Evolutionary conservation across 2,888 invertebrate species (phyloP), one percentile per base, ranked within the genome.

Genomic region (Sympetrum striolatum): DNA sequence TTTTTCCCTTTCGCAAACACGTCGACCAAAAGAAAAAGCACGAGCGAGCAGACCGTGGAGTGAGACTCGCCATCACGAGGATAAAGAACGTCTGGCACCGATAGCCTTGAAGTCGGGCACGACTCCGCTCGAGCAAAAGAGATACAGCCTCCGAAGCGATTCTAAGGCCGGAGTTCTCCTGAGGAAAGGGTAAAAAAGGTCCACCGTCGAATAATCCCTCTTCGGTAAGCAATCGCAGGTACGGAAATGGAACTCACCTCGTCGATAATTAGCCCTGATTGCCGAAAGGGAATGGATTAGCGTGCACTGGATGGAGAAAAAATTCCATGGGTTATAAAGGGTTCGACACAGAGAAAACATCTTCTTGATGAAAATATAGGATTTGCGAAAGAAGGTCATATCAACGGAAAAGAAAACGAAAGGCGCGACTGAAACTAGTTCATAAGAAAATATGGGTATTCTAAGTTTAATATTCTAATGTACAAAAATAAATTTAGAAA

Each of bases 71-170:
- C 86, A 86, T 86, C 64, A 60, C 86, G 86, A 86, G 35, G 86
- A 37, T 22, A 35, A 82, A 53, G 82, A 81, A 81, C 60, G 86
- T 86, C 86, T 86, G 60, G 86, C 86, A 86, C 39, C 60, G 86
- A 86, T 86, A 86, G 86, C 86, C 86, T 86, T 86, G 86, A 86
- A 86, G 86, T 18, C 86, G 86, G 86, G 35, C 86, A 86, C 86
- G 86, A 86, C 86, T 86, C 35, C 82, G 58, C 82, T 64, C 73
- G 25, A 31, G 73, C n/a, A 73, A 48, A 48, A 73, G 73, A 73
- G 73, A 73, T 31, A 73, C 73, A 31, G 73, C 12, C 73, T 73
- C 25, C 73, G 25, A 73, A 73, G 73, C 73, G 73, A 73, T 73
- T 64, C 25, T 25, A 25, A 64, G 64, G 64, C 25, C 64, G 12